A percentile compares a stretch with the other conserved stretches of the same genome.
Evolutionary conservation across 2,797 vertebrate species (phyloP).

Genomic region (Esox lucius): DNA sequence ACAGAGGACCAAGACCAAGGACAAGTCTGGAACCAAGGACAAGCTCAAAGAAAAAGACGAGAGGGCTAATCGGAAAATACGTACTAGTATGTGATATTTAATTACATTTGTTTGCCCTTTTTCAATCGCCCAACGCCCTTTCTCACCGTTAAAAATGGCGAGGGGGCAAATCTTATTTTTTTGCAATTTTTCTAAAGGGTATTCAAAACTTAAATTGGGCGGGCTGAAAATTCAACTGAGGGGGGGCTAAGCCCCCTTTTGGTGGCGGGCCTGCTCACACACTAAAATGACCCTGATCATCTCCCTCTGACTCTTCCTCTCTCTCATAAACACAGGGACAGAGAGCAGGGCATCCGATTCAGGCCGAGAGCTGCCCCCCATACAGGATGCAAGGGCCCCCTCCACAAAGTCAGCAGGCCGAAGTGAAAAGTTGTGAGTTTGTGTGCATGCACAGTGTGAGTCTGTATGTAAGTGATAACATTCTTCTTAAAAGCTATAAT

Average conservation of each 20-base stretch:
- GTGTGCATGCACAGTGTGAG: background rate
- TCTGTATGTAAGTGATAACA: background rate
- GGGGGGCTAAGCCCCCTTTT: no score
- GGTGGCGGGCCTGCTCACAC: no score
- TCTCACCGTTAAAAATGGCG: no score
- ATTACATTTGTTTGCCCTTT: background rate
- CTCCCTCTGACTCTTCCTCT: no score
- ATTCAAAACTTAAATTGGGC: no score
- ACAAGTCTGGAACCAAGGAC: slow-evolving; percentile 2
- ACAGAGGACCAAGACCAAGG: slow-evolving; percentile 50
- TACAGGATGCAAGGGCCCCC: slow-evolving; percentile 37
- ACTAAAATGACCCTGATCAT: no score
- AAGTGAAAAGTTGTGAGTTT: slow-evolving; percentile 62
- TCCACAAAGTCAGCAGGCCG: slow-evolving; percentile 52
- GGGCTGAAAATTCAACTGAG: no score
- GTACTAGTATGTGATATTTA: slow-evolving; percentile 7
- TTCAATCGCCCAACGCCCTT: no score
- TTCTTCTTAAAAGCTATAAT: background rate
- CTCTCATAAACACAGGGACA: slow-evolving; percentile 34
- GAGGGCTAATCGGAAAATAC: slow-evolving; percentile 11
- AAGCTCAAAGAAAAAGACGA: slow-evolving; percentile 23
- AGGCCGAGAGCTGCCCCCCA: slow-evolving; percentile 40
- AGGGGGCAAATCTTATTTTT: no score
- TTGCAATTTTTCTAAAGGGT: no score
- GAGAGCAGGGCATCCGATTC: slow-evolving; percentile 38